Percentiles rank a stretch among this genome's conserved stretches.
These are phyloP conservation scores for Gobius niger DNA, from an alignment of 2,113 vertebrate genomes.

Conservation along the genomic window DNA sequence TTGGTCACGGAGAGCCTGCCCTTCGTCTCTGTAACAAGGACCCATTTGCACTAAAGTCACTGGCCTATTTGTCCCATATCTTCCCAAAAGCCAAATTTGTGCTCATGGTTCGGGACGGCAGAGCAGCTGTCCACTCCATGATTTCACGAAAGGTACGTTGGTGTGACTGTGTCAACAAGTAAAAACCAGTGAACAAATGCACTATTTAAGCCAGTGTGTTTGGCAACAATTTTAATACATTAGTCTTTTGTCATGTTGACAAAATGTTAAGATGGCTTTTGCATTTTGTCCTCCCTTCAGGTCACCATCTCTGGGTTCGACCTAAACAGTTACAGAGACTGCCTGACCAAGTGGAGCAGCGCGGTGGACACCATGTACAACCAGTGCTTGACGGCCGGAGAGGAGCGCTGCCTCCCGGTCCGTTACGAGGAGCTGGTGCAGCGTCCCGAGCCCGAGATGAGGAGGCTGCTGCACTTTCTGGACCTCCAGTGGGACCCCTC, in stretches of 20 bases:
- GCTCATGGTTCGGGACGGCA: constrained; percentile 89
- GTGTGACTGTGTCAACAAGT: no score
- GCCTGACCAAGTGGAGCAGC: constrained; percentile 91
- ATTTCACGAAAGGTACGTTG: constrained; percentile 89
- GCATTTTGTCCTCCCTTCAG: constrained; percentile 29
- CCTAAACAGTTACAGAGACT: constrained; percentile 90
- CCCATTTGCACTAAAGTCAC: constrained; percentile 89
- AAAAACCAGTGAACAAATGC: no score
- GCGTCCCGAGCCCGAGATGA: constrained; percentile 87
- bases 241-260: no score
- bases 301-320: constrained; percentile 94
- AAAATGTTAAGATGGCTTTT: no score
- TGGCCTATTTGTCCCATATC: constrained; percentile 86
- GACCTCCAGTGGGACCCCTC: constrained; percentile 86
- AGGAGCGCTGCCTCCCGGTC: constrained; percentile 82
- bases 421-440: constrained; percentile 90
- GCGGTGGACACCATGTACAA: constrained; percentile 92
- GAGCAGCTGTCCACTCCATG: constrained; percentile 91
- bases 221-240: no score
- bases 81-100: constrained; percentile 94
- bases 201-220: no score
- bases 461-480: constrained; percentile 87
- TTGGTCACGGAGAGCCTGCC: constrained; percentile 91
- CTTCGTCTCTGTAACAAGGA: constrained; percentile 92
- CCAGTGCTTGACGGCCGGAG: constrained; percentile 83